Evolutionary conservation across 2,888 invertebrate species (phyloP).

Genomic region (Helicoverpa assulta): DNA sequence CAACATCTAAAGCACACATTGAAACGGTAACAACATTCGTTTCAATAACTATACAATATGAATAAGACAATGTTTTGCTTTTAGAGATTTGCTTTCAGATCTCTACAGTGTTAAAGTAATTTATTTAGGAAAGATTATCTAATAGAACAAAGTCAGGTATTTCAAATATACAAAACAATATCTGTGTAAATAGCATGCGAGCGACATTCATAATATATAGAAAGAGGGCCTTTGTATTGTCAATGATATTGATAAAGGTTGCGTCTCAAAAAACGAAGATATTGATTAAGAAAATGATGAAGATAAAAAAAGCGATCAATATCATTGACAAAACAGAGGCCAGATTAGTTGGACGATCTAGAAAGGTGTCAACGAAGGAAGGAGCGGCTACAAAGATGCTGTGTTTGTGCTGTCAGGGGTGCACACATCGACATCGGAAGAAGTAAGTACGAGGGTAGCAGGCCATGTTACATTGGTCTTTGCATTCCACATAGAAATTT

Average conservation of each 20-base stretch:
- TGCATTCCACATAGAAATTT: conserved; percentile 87
- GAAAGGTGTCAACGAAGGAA: conserved; percentile 89
- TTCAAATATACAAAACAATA: conserved; percentile 73
- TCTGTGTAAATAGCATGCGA: conserved; percentile 78
- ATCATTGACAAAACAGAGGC: conserved; percentile 79
- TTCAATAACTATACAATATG: conserved; percentile 57
- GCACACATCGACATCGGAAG: conserved; percentile 83
- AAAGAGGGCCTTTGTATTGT: conserved; percentile 77
- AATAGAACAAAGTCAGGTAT: neutral
- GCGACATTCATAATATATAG: conserved; percentile 76
- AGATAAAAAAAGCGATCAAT: conserved; percentile 26
- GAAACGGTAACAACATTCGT: conserved; percentile 35
- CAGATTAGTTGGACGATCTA: conserved; percentile 88
- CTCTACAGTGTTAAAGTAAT: neutral
- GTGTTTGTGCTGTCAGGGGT: conserved; percentile 86
- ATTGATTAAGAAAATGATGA: neutral
- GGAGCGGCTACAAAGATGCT: conserved; percentile 87
- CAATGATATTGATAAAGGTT: conserved; percentile 61
- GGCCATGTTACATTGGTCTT: conserved; percentile 76
- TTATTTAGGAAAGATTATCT: conserved; percentile 4
- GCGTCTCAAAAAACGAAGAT: neutral
- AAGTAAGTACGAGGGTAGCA: conserved; percentile 73
- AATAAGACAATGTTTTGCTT: conserved; percentile 54
- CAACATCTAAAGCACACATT: conserved; percentile 57
- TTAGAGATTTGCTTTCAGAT: neutral